Evolutionary conservation across 2,888 invertebrate species (phyloP).

Genomic region (Hedya salicella): DNA sequence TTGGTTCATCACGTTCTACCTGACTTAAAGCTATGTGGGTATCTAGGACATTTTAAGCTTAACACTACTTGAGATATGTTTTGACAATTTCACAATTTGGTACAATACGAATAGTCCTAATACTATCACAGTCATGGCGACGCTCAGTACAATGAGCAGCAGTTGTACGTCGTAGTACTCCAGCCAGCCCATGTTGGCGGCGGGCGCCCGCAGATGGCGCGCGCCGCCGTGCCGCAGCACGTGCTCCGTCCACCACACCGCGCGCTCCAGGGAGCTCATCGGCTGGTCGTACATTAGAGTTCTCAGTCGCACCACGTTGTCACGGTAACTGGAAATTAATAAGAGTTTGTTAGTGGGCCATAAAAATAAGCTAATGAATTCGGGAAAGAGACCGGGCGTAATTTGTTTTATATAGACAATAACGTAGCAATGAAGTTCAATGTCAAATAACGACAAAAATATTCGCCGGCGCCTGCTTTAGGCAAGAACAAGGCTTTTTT

Average conservation of each 20-base stretch:
- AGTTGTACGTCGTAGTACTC: slow-evolving; percentile 9
- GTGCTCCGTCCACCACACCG: slow-evolving; percentile 61
- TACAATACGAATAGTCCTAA: not conserved
- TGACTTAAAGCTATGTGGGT: not conserved
- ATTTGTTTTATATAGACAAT: too few species aligned
- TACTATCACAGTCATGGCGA: not conserved
- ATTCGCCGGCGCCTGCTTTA: too few species aligned
- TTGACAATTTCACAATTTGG: not conserved
- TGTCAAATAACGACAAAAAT: too few species aligned
- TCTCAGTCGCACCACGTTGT: not conserved
- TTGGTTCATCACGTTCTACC: too few species aligned
- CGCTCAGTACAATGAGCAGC: not conserved
- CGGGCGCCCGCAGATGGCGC: slow-evolving; percentile 52
- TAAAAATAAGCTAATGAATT: too few species aligned
- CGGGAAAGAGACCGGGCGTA: too few species aligned
- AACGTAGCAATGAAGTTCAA: too few species aligned
- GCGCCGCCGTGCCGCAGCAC: slow-evolving; percentile 56
- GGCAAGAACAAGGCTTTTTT: too few species aligned
- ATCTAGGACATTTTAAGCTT: not conserved
- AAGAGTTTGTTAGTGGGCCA: not conserved
- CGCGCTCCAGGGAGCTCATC: slow-evolving; percentile 48
- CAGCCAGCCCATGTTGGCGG: slow-evolving; percentile 47
- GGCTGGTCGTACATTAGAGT: slow-evolving; percentile 4
- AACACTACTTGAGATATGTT: not conserved
- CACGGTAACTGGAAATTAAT: not conserved